Conservation (phyloP, 2,113 vertebrate species). For the Prietella phreatophila region DNA sequence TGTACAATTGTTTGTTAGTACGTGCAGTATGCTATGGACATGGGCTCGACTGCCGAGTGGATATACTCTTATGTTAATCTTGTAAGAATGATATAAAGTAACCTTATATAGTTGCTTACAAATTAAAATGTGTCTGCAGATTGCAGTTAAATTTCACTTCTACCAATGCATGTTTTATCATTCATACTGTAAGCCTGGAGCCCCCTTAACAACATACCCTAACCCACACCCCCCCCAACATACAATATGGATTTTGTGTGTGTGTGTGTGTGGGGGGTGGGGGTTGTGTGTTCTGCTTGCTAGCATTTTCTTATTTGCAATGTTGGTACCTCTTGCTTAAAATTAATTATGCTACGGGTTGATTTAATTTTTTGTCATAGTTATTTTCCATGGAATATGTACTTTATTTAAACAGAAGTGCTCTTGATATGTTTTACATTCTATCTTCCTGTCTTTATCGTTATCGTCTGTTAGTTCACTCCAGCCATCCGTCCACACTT, state of each 20-base stretch:
- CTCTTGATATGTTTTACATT: background rate
- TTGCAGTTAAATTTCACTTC: background rate
- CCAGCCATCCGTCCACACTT: slow-evolving; percentile 85
- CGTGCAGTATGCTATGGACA: background rate
- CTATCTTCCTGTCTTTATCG: background rate
- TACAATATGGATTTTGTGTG: background rate
- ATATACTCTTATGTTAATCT: background rate
- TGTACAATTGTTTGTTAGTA: background rate
- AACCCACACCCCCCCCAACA: background rate
- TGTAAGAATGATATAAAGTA: background rate
- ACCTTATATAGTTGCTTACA: background rate
- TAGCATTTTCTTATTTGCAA: background rate
- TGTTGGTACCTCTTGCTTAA: background rate
- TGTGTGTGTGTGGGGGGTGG: no score
- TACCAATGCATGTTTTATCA: background rate
- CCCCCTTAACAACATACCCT: background rate
- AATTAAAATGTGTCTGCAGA: background rate
- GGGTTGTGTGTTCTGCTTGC: background rate
- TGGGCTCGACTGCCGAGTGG: background rate
- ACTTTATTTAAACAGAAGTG: background rate
- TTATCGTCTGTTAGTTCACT: slow-evolving; percentile 73
- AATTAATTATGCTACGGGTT: background rate
- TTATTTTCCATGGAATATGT: background rate
- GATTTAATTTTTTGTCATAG: background rate
- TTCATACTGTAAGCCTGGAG: background rate